Percentiles rank a stretch among this genome's conserved stretches.
Evolutionary conservation across 2,113 vertebrate species (phyloP).

Genomic region (Arenaria interpres): DNA sequence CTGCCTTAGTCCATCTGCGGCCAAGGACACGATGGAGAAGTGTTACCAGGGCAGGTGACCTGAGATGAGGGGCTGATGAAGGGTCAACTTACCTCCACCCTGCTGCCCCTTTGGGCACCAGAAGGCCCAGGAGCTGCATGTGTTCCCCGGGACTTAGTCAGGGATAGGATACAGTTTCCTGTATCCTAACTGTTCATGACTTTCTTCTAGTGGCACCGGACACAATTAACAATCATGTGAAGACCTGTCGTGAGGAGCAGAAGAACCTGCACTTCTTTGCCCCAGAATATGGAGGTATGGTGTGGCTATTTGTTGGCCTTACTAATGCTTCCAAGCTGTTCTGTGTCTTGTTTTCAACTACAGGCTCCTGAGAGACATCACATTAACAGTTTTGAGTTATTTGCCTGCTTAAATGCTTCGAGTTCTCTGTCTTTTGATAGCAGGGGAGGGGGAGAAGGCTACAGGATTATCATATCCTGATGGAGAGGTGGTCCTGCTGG

Average conservation of each 20-base stretch:
- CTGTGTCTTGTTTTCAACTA: background rate
- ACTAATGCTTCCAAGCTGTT: background rate
- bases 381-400: background rate
- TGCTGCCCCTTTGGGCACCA: background rate
- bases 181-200: background rate
- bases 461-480: background rate
- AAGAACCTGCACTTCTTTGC: constrained; percentile 99
- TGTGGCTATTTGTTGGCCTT: background rate
- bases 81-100: background rate
- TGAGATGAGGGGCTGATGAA: background rate
- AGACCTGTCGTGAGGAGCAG: constrained; percentile 98
- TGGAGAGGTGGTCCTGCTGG: background rate
- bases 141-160: background rate
- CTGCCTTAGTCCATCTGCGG: background rate
- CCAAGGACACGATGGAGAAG: background rate
- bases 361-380: background rate
- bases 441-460: background rate
- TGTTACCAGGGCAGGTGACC: background rate
- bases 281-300: constrained; percentile 94
- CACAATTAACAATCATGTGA: constrained; percentile 99
- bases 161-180: background rate
- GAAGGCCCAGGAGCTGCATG: background rate
- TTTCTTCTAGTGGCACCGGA: constrained; percentile 90
- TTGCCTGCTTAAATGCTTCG: background rate
- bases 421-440: background rate